Base-by-base conservation (phyloP, 2,797 vertebrate species). In the Limosa lapponica region DNA sequence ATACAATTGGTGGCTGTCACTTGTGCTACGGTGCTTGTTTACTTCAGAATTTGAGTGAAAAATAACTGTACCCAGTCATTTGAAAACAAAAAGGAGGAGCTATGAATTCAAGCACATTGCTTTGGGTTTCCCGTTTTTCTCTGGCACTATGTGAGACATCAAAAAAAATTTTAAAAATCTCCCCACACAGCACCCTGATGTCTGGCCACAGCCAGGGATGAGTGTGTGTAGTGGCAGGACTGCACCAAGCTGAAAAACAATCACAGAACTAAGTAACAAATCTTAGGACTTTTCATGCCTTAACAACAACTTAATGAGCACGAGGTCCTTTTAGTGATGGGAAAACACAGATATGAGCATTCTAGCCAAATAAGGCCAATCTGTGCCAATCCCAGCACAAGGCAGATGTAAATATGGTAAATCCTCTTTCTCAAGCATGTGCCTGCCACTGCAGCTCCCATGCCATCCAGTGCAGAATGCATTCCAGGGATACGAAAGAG, bases 301-400 rank as follows among this genome's bases (percentile, higher is more conserved):
- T 96, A 93, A 84, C 54, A 93, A 84, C 54, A 94, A 75, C 37
- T 62, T 71, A 82, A 87, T 39, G 46, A 82, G 71, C 81, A 87
- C 22, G 1, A 89, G 67, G 27, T 54, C 82, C 30, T 94, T 96
- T 34, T 27, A 55, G 71, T 58, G 57, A 78, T 43, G n/a, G 57
- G 44, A 85, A 94, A 94, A 89, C 48, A 90, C 15, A 89, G 25
- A 64, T n/a, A 49, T 9, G 82, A 89, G n/a, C 36, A 57, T 17
- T 82, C 57, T 49, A 82, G 74, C 20, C 51, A 84, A 82, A 46
- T 61, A 65, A 80, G 37, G 37, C 27, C 22, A 84, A 65, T 19
- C 41, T 65, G n/a, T 77, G 70, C 66, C 86, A 95, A 57, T 57
- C 37, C 71, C 83, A 87, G 59, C 67, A 84, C 52, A 87, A 82